These are phyloP conservation scores for Eremobia ochroleuca DNA, from an alignment of 2,888 invertebrate species.

Conservation along the genomic window DNA sequence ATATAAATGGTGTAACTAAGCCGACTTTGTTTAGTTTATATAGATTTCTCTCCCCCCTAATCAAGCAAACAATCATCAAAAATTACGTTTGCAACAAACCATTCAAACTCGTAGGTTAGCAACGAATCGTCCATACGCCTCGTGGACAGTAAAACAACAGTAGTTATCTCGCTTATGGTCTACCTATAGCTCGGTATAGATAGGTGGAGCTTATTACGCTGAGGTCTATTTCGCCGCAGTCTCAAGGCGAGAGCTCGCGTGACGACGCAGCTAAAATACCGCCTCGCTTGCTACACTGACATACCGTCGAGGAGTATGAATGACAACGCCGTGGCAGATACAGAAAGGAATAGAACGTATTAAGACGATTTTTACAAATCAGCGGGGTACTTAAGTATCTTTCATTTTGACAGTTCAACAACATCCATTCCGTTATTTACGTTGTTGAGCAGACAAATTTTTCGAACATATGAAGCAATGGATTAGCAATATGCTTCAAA, in stretches of 20 bases:
- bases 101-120: neutral
- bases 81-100: neutral
- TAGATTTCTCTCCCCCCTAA: neutral
- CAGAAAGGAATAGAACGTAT: neutral
- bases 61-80: neutral
- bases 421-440: too few relatives aligned
- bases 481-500: too few relatives aligned
- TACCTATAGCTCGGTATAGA: constrained; percentile 31
- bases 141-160: constrained; percentile 10
- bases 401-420: too few relatives aligned
- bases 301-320: constrained; percentile 56
- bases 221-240: constrained; percentile 78
- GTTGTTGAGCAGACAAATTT: too few relatives aligned
- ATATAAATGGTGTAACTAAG: too few relatives aligned
- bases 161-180: constrained; percentile 16
- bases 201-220: constrained; percentile 74
- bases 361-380: neutral
- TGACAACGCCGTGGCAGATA: neutral
- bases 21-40: too few relatives aligned
- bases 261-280: constrained; percentile 85
- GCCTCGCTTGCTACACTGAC: constrained; percentile 73
- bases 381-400: too few relatives aligned
- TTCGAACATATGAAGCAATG: too few relatives aligned
- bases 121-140: neutral
- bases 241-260: constrained; percentile 80